Conservation (phyloP, 2,797 vertebrate genomes). For the Geotrypetes seraphini region DNA sequence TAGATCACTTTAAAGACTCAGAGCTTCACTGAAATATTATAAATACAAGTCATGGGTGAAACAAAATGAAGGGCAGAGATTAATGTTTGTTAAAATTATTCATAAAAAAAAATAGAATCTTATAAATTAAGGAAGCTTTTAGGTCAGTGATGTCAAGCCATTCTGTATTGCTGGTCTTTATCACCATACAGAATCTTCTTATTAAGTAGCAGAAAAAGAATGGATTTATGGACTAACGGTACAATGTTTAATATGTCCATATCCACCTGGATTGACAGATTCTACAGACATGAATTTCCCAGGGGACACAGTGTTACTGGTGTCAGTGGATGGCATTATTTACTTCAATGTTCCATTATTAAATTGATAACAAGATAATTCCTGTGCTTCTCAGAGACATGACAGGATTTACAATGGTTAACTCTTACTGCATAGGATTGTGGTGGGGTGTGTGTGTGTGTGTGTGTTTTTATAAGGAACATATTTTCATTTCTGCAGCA, state of each 20-base stretch:
- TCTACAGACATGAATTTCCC: slow-evolving; percentile 78
- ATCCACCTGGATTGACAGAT: slow-evolving; percentile 72
- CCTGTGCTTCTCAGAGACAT: slow-evolving; percentile 64
- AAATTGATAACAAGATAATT: slow-evolving; percentile 86
- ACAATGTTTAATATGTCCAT: slow-evolving; percentile 71
- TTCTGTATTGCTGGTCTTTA: slow-evolving; percentile 47
- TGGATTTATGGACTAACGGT: slow-evolving; percentile 55
- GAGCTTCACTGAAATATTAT: slow-evolving; percentile 6
- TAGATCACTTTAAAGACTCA: slow-evolving; percentile 3
- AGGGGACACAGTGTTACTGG: slow-evolving; percentile 70
- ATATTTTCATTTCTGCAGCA: slow-evolving; percentile 39
- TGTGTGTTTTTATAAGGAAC: slow-evolving; percentile 60
- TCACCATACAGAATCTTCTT: slow-evolving; percentile 64
- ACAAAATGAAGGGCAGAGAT: slow-evolving; percentile 23
- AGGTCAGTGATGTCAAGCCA: slow-evolving; percentile 50
- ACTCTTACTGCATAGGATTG: slow-evolving; percentile 55
- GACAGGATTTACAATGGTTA: slow-evolving; percentile 65
- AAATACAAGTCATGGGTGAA: slow-evolving; percentile 4
- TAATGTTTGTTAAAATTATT: slow-evolving; percentile 38
- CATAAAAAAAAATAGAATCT: slow-evolving; percentile 6
- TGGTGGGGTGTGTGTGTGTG: too few relatives aligned
- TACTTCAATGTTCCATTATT: slow-evolving; percentile 73
- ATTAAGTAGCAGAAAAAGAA: slow-evolving; percentile 47
- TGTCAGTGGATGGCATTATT: slow-evolving; percentile 70
- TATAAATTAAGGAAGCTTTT: slow-evolving; percentile 35